Conservation (phyloP, 2,888 invertebrate species). For the Nomada lathburiana region DNA sequence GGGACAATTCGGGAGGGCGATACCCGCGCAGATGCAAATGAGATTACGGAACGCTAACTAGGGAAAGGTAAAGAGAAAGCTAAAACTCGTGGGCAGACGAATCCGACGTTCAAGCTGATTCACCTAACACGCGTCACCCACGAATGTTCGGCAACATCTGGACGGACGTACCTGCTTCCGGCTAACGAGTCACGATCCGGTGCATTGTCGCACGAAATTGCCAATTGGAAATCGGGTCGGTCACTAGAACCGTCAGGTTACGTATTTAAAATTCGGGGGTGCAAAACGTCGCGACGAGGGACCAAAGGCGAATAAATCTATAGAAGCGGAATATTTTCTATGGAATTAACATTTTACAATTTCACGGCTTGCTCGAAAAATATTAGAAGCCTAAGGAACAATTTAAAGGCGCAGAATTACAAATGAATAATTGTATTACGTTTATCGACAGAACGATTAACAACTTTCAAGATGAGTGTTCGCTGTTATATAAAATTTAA, state of each 20-base stretch:
- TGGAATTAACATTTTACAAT: not conserved
- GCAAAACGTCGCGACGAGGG: not conserved
- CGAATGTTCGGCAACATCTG: slow-evolving; percentile 60
- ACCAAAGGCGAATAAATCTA: not conserved
- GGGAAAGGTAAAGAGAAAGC: slow-evolving; percentile 58
- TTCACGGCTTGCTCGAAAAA: no score
- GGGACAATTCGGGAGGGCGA: slow-evolving; percentile 13
- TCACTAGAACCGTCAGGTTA: not conserved
- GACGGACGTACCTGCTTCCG: slow-evolving; percentile 49
- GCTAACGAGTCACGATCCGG: slow-evolving; percentile 53
- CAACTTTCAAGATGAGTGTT: no score
- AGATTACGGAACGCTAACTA: slow-evolving; percentile 34
- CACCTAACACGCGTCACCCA: slow-evolving; percentile 58
- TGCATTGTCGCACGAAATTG: slow-evolving; percentile 16
- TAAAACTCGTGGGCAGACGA: slow-evolving; percentile 59
- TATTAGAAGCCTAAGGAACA: no score
- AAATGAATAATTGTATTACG: no score
- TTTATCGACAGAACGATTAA: no score
- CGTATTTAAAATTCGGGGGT: not conserved
- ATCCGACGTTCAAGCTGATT: slow-evolving; percentile 47
- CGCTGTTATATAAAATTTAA: no score
- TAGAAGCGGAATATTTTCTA: not conserved
- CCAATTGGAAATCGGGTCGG: slow-evolving; percentile 40
- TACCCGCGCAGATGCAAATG: slow-evolving; percentile 40
- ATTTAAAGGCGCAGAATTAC: no score